Base-by-base conservation (phyloP, 2,797 vertebrate species). In the Poeciliopsis gracilis region DNA sequence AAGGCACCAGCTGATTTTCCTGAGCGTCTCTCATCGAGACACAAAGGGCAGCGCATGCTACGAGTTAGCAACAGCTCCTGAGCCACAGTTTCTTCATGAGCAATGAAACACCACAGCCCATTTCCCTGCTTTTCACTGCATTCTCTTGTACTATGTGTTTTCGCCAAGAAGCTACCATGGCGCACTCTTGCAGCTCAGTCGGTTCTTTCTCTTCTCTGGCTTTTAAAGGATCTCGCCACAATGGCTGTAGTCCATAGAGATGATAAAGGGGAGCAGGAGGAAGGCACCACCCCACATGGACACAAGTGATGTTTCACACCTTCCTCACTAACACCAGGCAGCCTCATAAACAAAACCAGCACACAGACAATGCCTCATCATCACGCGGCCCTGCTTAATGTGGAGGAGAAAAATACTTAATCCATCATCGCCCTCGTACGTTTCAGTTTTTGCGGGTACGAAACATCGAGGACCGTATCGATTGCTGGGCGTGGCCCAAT, bases 181-280 rank as follows among this genome's bases (percentile, higher is more conserved):
- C 3, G 61, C 75, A 72, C 53, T 85, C 77, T 66, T 73, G 69
- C 79, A 86, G 79, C 77, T 72, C 57, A 57, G 86, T 84, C 75
- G 69, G n/a, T 49, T 4, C 53, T 67, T 63, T 57, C 41, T 59
- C 36, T 5, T 75, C 45, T 83, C 75, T 63, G 46, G 73, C 72
- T 76, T 84, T 82, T 49, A 61, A 85, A 49, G 81, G 38, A 25
- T 45, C 66, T 79, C 41, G 77, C 85, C 80, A 73, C 72, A 63
- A 61, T 59, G 38, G 76, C 67, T 73, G 61, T 55, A 75, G 83
- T 82, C 79, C 28, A 72, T 46, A 78, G 83, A 73, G 53, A 81
- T 45, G 70, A 78, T 61, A 73, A 84, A 82, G 72, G 45, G 71
- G 47, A 84, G 77, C 69, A n/a, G 45, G 63, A 73, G 73, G 53